Conservation (phyloP, 2,888 invertebrate genomes). For the Candidula unifasciata region DNA sequence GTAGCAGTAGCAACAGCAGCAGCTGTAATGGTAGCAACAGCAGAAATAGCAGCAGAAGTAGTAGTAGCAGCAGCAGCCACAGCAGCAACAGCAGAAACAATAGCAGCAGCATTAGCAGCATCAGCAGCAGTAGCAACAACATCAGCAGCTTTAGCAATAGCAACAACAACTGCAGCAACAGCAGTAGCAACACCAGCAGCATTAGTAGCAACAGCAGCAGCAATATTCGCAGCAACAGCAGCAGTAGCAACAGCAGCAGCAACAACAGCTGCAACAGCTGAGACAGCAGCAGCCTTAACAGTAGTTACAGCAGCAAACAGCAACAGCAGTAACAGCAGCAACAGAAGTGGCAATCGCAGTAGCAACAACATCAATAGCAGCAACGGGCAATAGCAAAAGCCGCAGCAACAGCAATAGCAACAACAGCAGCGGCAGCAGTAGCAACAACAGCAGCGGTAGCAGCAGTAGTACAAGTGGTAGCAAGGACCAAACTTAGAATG, state of each 20-base stretch:
- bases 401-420: too few relatives aligned
- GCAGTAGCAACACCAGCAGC: background rate
- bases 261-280: background rate
- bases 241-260: background rate
- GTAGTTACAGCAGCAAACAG: background rate
- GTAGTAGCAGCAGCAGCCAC: background rate
- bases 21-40: background rate
- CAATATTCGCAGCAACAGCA: background rate
- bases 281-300: background rate
- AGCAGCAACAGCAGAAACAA: background rate
- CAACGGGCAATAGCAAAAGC: too few relatives aligned
- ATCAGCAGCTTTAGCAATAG: background rate
- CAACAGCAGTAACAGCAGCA: too few relatives aligned
- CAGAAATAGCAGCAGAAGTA: conserved; percentile 6
- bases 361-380: background rate
- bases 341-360: too few relatives aligned
- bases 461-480: too few relatives aligned
- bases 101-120: too few relatives aligned
- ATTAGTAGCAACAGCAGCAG: background rate
- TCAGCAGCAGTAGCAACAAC: background rate
- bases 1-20: background rate
- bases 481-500: too few relatives aligned
- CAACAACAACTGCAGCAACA: background rate
- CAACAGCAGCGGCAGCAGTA: background rate
- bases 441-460: background rate